Base-by-base conservation (phyloP, 2,113 vertebrate species). In the Semicossyphus pulcher region DNA sequence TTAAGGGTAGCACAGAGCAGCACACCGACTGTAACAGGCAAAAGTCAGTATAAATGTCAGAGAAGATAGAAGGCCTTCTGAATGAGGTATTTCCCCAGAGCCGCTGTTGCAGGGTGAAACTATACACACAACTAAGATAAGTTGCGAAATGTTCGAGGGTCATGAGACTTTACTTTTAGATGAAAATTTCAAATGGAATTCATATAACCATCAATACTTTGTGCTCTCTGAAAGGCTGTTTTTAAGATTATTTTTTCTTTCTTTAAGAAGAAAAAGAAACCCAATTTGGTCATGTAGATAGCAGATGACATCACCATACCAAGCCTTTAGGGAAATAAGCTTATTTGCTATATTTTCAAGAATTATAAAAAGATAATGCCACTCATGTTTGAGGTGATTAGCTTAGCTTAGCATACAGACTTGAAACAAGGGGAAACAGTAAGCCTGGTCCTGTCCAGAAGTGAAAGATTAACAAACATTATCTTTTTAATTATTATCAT, bases 1-100 rank as follows among this genome's bases (percentile, higher is more conserved):
- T 65, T 78, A 29, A 26, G 26, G 64, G 74, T 53, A 57, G 56
- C 49, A 66, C 53, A 15, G 54, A 53, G 51, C 58, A 11, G 44
- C 67, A 56, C 29, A 7, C 32, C 20, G 65, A 44, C 48, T 52
- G 31, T 8, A 77, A 49, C 66, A 34, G 31, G 34, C 49, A 72
- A 31, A 42, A 67, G 20, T 42, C 34, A 39, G 49, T 51, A 26
- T 60, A 76, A 70, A 85, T 75, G 69, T 53, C 72, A 79, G 18
- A 42, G 42, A 67, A 71, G 60, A 76, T 31, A 20, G 67, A 85
- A 44, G 16, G 25, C 15, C 34, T 51, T 66, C 48, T 28, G 31
- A 49, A 36, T 14, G 5, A 47, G 18, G 51, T 49, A 45, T 66
- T 47, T 49, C 37, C 20, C 48, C 3, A 10, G 0, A 20, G 64